Evolutionary conservation across 2,113 vertebrate species (phyloP).

Genomic region (Phoenicopterus ruber): DNA sequence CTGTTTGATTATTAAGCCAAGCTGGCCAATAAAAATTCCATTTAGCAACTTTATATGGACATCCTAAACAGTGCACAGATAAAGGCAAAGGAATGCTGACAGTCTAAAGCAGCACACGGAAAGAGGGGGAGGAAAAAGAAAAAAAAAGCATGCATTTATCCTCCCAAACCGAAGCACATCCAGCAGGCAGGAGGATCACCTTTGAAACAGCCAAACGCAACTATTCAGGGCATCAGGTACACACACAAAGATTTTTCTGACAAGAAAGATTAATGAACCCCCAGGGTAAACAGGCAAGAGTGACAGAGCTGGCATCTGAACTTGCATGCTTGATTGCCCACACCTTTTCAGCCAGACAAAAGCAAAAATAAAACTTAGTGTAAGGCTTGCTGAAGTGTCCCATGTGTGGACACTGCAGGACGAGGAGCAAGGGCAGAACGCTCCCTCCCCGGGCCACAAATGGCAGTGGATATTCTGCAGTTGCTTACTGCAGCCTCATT

Average conservation of each 20-base stretch:
- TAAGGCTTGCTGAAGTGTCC: neutral
- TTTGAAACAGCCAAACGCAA: neutral
- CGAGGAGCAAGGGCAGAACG: neutral
- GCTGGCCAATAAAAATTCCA: constrained; percentile 54
- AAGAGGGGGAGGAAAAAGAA: neutral
- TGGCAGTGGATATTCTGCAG: neutral
- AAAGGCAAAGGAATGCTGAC: constrained; percentile 57
- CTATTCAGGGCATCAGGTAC: neutral
- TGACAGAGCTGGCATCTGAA: neutral
- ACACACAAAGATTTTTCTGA: neutral
- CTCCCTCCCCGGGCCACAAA: neutral
- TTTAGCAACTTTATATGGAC: constrained; percentile 63
- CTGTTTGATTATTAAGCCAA: constrained; percentile 64
- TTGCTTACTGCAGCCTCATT: neutral
- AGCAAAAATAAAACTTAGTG: neutral
- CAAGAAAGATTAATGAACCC: neutral
- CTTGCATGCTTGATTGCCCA: neutral
- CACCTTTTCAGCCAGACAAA: neutral
- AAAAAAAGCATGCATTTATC: neutral
- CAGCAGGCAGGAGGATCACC: neutral
- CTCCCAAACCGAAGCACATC: neutral
- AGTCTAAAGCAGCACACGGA: neutral
- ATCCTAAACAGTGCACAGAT: constrained; percentile 30
- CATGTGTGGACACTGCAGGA: neutral
- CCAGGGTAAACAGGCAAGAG: neutral